Base-by-base conservation (phyloP, 2,888 invertebrate species). In the Notodonta dromedarius region DNA sequence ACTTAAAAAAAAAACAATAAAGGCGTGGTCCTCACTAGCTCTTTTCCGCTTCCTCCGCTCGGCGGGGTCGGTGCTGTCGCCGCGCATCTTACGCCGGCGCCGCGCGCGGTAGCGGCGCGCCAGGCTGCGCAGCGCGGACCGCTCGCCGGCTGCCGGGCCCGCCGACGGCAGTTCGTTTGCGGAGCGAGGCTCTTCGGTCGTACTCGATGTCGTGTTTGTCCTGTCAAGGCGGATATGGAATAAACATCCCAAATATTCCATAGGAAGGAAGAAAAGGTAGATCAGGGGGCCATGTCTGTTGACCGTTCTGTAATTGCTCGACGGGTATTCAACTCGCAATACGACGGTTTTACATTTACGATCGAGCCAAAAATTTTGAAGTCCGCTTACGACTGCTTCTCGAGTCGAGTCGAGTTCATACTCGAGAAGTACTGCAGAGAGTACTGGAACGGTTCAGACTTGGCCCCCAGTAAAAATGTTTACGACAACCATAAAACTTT, bases 101-200 rank as follows among this genome's bases (percentile, higher is more conserved):
- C 91, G 80, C 61, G 93, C 94, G 54, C 94, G 87, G 85, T 96
- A 96, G 63, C 95, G 95, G 70, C 96, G 95, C 57, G 96, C 96
- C 73, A 96, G 95, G 83, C 96, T 96, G 80, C 96, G 95, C 77
- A 96, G 88, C 61, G 96, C 95, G 6, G 93, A 92, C 46, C 91
- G 80, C 77, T 92, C 90, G 72, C 90, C 88, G 53, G 96, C 96
- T 51, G 95, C 94, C 76, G 96, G 96, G 69, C 95, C 95, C 51
- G 96, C 95, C 57, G 95, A 94, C 5, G 95, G 95, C 57, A 95
- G 87, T 74, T 95, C 94, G 77, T 95, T 95, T 9, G 94, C 94
- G 67, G 94, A 94, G 40, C 93, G 86, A 11, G 93, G 91, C 70
- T 94, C 91, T 77, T 89, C 89, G 44, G 93, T 93, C 56, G 90